Base-by-base conservation (phyloP, 2,113 vertebrate species). In the Amblyornis subalaris region DNA sequence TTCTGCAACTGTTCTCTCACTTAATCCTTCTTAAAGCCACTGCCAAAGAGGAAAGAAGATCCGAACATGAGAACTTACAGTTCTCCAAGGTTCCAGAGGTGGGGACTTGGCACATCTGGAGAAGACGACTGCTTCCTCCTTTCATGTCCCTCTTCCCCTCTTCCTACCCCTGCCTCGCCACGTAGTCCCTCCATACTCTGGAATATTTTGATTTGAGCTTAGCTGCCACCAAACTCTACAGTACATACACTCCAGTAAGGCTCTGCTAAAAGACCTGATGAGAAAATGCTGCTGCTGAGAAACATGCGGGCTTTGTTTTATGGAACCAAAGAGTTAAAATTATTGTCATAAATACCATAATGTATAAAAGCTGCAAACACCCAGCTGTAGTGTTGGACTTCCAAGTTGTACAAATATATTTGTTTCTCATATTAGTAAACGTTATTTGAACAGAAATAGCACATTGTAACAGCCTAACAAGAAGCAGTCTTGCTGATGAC, bases 401-500 rank as follows among this genome's bases (percentile, higher is more conserved):
- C 91, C 89, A 95, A 93, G 74, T 20, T 74, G 79, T 88, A 86
- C 77, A 91, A 93, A 94, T 84, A 48, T 77, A 93, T 97, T 95
- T 94, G 94, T 95, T 67, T 95, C 85, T 93, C 71, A 29, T 91
- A 90, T 96, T 95, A 95, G 87, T 93, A 88, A 93, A 83, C 0
- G 25, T 79, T 95, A 91, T 88, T 95, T 95, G 91, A 94, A 95
- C 93, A 95, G 91, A 96, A 96, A 96, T 93, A 94, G 85, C 81
- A 95, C 91, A 94, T 95, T 95, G 93, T 94, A 89, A 77, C 81
- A 76, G 55, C 55, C 93, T 97, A 97, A 97, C 85, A 83, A 97
- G 93, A 95, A 95, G 91, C 93, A 96, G 96, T 70, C 89, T 91
- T 91, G 60, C 67, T 93, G 81, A 70, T 77, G 93, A 97, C 12